Conservation (phyloP, 2,797 vertebrate species). For the Anas capensis region DNA sequence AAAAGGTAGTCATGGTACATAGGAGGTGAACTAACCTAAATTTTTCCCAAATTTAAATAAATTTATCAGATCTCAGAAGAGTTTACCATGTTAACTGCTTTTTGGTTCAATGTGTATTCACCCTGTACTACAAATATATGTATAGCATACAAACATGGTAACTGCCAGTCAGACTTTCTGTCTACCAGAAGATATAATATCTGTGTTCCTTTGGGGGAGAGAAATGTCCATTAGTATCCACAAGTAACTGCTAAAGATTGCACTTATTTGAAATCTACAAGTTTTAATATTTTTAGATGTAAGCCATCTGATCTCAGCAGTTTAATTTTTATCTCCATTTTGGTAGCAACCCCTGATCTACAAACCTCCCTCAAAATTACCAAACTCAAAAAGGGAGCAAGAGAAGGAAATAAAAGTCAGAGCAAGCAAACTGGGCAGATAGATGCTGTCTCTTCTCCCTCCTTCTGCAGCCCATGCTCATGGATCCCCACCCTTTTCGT, state of each 20-base stretch:
- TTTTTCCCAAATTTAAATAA: neutral
- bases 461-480: neutral
- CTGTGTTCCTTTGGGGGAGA: neutral
- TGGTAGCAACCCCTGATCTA: neutral
- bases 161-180: neutral
- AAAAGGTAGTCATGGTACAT: too few relatives aligned
- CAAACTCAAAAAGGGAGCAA: neutral
- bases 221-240: neutral
- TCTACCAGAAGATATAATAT: neutral
- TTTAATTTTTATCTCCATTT: neutral
- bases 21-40: neutral
- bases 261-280: neutral
- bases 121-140: neutral
- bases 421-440: neutral
- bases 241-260: neutral
- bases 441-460: neutral
- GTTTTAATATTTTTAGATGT: neutral
- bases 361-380: neutral
- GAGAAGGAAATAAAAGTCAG: neutral
- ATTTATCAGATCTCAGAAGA: neutral
- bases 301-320: neutral
- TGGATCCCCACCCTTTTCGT: neutral
- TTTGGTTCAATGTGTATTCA: neutral
- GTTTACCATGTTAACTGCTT: neutral
- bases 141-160: neutral